Base-by-base conservation (phyloP, 2,113 vertebrate species). In the Neodontobutis hainanensis region DNA sequence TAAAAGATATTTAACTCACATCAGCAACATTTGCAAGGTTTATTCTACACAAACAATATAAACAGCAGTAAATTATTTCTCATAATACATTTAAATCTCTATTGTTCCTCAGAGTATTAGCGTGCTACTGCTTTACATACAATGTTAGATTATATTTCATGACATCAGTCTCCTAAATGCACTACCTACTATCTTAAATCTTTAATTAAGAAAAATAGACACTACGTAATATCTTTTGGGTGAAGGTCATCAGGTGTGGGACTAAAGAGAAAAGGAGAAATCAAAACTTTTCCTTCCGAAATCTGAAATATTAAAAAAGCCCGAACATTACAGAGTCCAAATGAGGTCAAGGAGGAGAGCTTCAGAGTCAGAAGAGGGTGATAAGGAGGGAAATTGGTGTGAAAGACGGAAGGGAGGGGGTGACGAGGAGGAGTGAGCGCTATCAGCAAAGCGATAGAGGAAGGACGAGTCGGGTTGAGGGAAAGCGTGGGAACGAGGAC, bases 311-410 rank as follows among this genome's bases (percentile, higher is more conserved):
- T 69, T n/a, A 53, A 65, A 60, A 16, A 50, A 32, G 68, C 0
- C 51, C 49, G 68, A 59, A 52, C 42, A 70, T 67, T 3, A 3
- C 70, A 66, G 64, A n/a, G 55, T 70, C 65, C 49, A 48, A 86
- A 83, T 78, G 60, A 85, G 80, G 82, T 82, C 77, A 81, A 73
- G 63, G 49, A 70, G 70, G 82, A 78, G 52, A 72, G 55, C 70
- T 65, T 72, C 38, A 73, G 65, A 77, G 75, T 61, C 48, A 44
- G 40, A 58, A 49, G 45, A 44, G 77, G 38, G 68, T 75, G 76
- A 85, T 83, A 68, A 83, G 75, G 55, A 67, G 61, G 51, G 46
- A 68, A 78, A 61, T 68, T 63, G 52, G 35, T 64, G 55, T 19
- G 61, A 75, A 78, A 27, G 59, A 55, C 59, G 45, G 48, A 55